Conservation (phyloP, 2,888 invertebrate genomes). For the Athalia cordata region DNA sequence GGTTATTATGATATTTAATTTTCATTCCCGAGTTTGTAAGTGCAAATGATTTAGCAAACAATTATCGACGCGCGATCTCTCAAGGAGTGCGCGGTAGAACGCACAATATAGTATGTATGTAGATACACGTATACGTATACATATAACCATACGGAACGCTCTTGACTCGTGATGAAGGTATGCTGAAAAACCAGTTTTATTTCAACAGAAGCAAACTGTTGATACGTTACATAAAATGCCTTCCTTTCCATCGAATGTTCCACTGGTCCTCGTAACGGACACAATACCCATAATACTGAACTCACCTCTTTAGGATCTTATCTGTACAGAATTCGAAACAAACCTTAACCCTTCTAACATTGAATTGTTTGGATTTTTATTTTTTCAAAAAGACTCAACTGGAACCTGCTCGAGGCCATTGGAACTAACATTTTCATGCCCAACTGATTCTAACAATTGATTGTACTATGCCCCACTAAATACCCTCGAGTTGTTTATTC, state of each 20-base stretch:
- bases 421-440: constrained; percentile 8
- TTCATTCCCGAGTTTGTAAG: not conserved
- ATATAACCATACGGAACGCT: not conserved
- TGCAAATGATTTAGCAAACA: constrained; percentile 18
- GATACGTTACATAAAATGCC: constrained; percentile 47
- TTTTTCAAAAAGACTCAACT: not conserved
- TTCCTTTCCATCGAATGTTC: constrained; percentile 33
- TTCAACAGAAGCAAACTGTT: constrained; percentile 38
- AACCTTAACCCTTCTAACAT: not conserved
- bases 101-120: not conserved
- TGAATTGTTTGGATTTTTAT: not conserved
- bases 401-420: constrained; percentile 1
- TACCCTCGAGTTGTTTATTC: not conserved
- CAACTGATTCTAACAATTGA: constrained; percentile 3
- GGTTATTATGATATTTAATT: constrained; percentile 12
- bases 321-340: constrained; percentile 26
- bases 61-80: constrained; percentile 7
- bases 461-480: constrained; percentile 3
- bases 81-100: not conserved
- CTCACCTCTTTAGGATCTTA: constrained; percentile 42
- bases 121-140: not conserved
- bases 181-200: constrained; percentile 52
- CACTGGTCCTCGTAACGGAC: constrained; percentile 27
- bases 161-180: constrained; percentile 44
- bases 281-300: constrained; percentile 19